Evolutionary conservation across 2,113 vertebrate species (phyloP).

Genomic region (Hepsetus odoe): DNA sequence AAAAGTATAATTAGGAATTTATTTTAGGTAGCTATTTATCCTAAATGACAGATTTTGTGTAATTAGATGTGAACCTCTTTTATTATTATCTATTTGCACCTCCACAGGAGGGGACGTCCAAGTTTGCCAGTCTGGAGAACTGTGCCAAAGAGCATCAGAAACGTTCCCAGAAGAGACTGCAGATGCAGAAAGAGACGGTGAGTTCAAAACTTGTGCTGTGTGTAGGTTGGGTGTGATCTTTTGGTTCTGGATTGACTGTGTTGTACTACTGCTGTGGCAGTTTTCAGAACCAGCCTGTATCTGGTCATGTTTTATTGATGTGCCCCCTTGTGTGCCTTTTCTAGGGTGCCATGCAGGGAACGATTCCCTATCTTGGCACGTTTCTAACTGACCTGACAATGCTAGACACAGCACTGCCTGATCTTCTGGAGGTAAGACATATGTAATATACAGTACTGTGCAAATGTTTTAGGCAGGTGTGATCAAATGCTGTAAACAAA

Average conservation of each 20-base stretch:
- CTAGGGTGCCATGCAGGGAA: slow-evolving; percentile 94
- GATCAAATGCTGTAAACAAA: too few species aligned
- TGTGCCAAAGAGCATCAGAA: slow-evolving; percentile 95
- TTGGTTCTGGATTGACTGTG: too few species aligned
- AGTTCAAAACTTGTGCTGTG: too few species aligned
- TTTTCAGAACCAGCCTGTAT: neutral
- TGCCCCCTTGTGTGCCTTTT: slow-evolving; percentile 29
- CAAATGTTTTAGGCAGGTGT: too few species aligned
- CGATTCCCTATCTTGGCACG: slow-evolving; percentile 91
- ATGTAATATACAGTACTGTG: slow-evolving; percentile 40
- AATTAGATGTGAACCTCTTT: neutral
- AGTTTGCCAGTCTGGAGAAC: slow-evolving; percentile 92
- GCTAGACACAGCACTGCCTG: slow-evolving; percentile 90
- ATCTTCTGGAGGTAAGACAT: slow-evolving; percentile 82
- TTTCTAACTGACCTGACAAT: slow-evolving; percentile 92
- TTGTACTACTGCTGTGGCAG: neutral
- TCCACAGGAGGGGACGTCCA: slow-evolving; percentile 91
- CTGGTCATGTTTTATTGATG: neutral
- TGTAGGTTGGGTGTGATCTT: neutral
- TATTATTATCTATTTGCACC: slow-evolving; percentile 5
- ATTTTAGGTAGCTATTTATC: neutral
- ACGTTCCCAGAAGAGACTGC: slow-evolving; percentile 87
- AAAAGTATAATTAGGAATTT: too few species aligned
- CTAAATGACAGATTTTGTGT: neutral
- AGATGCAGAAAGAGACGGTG: slow-evolving; percentile 92